Conservation (phyloP, 2,888 invertebrate genomes). For the Eulithis testata region DNA sequence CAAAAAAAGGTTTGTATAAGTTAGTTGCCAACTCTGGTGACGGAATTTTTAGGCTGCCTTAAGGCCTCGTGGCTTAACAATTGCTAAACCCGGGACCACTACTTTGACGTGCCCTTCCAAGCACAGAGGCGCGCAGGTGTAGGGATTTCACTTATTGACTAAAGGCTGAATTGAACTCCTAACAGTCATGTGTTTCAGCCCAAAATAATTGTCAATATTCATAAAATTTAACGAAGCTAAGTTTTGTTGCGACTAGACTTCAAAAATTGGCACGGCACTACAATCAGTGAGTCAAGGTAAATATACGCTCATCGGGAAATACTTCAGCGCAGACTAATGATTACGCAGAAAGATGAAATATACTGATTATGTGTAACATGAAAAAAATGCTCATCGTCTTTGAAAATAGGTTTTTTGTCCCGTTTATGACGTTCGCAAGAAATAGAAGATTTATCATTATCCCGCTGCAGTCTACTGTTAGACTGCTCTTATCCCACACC, state of each 20-base stretch:
- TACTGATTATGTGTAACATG: slow-evolving; percentile 2
- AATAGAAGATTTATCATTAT: no score
- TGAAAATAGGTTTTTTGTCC: background rate
- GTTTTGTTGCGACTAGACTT: slow-evolving; percentile 15
- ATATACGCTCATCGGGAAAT: slow-evolving; percentile 28
- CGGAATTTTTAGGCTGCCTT: no score
- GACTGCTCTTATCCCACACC: no score
- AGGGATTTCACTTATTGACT: no score
- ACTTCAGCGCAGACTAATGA: slow-evolving; percentile 25
- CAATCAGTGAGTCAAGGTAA: slow-evolving; percentile 31
- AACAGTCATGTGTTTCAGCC: background rate
- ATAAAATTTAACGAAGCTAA: slow-evolving; percentile 1
- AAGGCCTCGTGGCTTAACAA: no score
- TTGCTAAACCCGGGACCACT: no score
- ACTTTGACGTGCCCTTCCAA: no score
- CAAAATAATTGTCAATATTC: slow-evolving; percentile 4
- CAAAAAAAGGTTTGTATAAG: no score
- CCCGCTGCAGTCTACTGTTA: no score
- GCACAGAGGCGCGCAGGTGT: no score
- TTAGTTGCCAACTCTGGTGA: no score
- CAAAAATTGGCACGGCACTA: slow-evolving; percentile 27
- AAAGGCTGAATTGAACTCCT: no score
- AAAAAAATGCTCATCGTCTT: slow-evolving; percentile 15
- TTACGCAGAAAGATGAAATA: slow-evolving; percentile 18
- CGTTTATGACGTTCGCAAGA: background rate